Percentiles rank a stretch among this genome's conserved stretches.
Conservation (phyloP, 2,888 invertebrate species). For the Syritta pipiens region DNA sequence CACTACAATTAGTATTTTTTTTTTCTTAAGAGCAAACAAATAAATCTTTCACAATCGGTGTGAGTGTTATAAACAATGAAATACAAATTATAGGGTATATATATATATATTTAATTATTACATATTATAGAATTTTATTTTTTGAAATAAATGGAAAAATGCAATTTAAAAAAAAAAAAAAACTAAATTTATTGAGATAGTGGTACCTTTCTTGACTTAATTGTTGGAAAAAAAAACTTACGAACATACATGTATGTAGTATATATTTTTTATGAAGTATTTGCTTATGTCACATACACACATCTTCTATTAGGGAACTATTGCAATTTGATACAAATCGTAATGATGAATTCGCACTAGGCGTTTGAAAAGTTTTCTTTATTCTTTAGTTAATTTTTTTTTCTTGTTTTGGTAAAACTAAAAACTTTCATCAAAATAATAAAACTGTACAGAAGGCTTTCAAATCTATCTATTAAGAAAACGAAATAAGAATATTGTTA, state of each 20-base stretch:
- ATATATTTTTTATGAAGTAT: conserved; percentile 23
- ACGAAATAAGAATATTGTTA: too few species aligned
- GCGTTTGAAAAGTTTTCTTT: conserved; percentile 18
- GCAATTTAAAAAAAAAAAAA: conserved; percentile 10
- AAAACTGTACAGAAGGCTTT: conserved; percentile 47
- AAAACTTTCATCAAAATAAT: conserved; percentile 17
- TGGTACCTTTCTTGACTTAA: conserved; percentile 36
- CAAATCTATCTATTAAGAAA: too few species aligned
- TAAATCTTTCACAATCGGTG: conserved; percentile 7
- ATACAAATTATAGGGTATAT: conserved; percentile 54
- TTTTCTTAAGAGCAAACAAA: conserved; percentile 4
- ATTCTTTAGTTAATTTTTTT: too few species aligned
- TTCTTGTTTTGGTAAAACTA: conserved; percentile 6
- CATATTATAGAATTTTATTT: conserved; percentile 26
- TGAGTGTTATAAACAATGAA: conserved; percentile 41
- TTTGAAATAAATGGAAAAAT: conserved; percentile 14
- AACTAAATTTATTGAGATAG: conserved; percentile 35
- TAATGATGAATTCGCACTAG: conserved; percentile 21
- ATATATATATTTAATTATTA: conserved; percentile 41
- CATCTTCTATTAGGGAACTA: conserved; percentile 46
- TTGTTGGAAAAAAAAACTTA: conserved; percentile 35
- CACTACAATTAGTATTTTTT: not conserved
- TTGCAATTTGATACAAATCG: conserved; percentile 44
- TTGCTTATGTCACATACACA: conserved; percentile 38
- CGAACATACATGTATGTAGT: not conserved